Base-by-base conservation (phyloP, 1,140 invertebrate species). In the Whitmania pigra region DNA sequence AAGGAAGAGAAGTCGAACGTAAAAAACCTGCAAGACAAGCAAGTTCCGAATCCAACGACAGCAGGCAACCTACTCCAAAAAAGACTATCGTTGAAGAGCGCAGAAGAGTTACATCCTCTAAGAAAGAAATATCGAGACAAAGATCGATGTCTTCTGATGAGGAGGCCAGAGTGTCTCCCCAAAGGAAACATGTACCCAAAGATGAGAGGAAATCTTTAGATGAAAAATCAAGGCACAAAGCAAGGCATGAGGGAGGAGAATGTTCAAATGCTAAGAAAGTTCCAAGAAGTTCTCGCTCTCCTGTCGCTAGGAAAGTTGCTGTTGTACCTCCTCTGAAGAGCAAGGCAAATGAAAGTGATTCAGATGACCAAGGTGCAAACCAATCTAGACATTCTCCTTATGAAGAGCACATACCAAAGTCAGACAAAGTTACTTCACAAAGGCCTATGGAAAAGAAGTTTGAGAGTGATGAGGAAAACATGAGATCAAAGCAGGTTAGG, bases 281-380 rank as follows among this genome's bases (percentile, higher is more conserved):
- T 3, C 18, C 29, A 20, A 63, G 57, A 31, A 20, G 22, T 63
- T 63, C 29, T n/a, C 3, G 22, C 0, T 63, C 57, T 25, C 57
- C 57, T 31, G 29, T 63, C 6, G 20, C 57, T 20, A 63, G 57
- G 29, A 63, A 63, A 63, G 57, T 63, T 22, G 57, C 57, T 22
- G 29, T 63, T 20, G 57, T 63, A 6, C 57, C 57, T 63, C 57
- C 57, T 13, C 57, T 63, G 57, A 63, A 63, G 57, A 63, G 57
- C 22, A 63, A 25, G 57, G 22, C 20, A n/a, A 31, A 63, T 20
- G 57, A 63, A 63, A 63, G 57, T 22, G 22, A 22, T 22, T 63
- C 57, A 18, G 57, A 25, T 25, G 57, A 31, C 20, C 57, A 31
- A 63, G 22, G 57, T n/a, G 11, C 20, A 13, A 13, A 17, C 29